A percentile compares a stretch with the other conserved stretches of the same genome.
These are phyloP conservation scores for Laodelphax striatellus DNA, from an alignment of 1,140 invertebrate species.

Conservation along the genomic window DNA sequence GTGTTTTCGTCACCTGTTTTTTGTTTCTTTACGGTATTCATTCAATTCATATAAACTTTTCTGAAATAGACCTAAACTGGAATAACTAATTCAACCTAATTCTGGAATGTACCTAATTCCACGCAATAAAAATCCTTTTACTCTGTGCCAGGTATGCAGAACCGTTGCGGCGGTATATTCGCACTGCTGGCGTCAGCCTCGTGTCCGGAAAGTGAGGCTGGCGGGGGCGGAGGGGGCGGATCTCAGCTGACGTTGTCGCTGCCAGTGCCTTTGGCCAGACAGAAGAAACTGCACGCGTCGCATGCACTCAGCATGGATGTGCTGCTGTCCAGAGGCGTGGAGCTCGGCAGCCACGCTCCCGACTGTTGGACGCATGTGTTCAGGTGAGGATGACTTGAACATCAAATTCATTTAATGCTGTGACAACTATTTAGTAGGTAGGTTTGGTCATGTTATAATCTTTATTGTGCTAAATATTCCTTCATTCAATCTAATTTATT, in stretches of 20 bases:
- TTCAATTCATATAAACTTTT: too few species aligned
- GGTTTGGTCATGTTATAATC: too few species aligned
- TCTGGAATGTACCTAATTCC: too few species aligned
- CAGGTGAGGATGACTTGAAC: conserved; percentile 39
- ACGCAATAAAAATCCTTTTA: too few species aligned
- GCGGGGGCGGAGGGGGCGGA: neutral
- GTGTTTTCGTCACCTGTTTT: too few species aligned
- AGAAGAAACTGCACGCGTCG: conserved; percentile 35
- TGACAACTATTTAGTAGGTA: neutral
- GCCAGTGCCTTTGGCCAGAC: conserved; percentile 1
- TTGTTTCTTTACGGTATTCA: too few species aligned
- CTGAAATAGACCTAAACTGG: too few species aligned
- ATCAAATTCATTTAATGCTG: neutral
- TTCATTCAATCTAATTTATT: too few species aligned
- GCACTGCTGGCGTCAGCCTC: conserved; percentile 64
- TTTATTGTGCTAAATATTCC: too few species aligned
- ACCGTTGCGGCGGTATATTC: conserved; percentile 70
- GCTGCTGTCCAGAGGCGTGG: conserved; percentile 63
- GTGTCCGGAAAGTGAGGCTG: conserved; percentile 44
- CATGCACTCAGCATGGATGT: conserved; percentile 87
- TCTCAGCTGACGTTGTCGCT: neutral
- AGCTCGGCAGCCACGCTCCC: conserved; percentile 78
- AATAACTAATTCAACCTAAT: too few species aligned
- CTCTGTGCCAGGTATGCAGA: conserved; percentile 54
- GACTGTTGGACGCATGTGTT: conserved; percentile 92